Base-by-base conservation (phyloP, 2,113 vertebrate genomes). In the Hiodon alosoides region DNA sequence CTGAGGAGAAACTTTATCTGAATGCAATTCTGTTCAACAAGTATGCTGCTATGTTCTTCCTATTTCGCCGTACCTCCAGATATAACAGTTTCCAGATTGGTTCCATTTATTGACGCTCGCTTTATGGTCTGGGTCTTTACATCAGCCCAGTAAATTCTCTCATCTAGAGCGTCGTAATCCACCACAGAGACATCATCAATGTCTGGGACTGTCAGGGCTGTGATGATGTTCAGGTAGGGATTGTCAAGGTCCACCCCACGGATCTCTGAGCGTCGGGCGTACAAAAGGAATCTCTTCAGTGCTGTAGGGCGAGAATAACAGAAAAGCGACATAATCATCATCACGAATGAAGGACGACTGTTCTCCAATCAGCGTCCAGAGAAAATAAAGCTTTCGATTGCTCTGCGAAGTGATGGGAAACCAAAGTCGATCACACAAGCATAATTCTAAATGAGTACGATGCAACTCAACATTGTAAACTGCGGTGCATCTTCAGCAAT, bases 161-260 rank as follows among this genome's bases (percentile, higher is more conserved):
- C 94, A 48, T 95, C 92, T 46, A 80, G 61, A 0, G 92, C 90
- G 80, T 95, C 93, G 2, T 93, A 95, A 80, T 95, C 94, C 80
- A 95, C 89, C 8, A 93, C 90, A 0, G 93, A 94, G 72, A 94
- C 93, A 69, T 95, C 92, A 77, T 94, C 93, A 47, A 94, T 94
- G 78, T 95, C 93, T 7, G 94, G 94, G 48, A 94, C 92, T 0
- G 94, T 95, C 73, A 95, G 92, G 9, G 94, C 93, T 3, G 93
- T 95, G 81, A 95, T 95, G 79, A 93, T 93, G 79, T 95, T 95
- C 82, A 94, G 90, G 76, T 95, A 95, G 0, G 94, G 94, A 78
- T 95, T 94, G n/a, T 93, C 93, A 73, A 93, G 92, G 79, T 94
- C 93, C 65, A 95, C 93, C 2, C 94, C 94, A 83, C 94, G 89